Conservation (phyloP, 2,888 invertebrate genomes). For the Cephus nigrinus region DNA sequence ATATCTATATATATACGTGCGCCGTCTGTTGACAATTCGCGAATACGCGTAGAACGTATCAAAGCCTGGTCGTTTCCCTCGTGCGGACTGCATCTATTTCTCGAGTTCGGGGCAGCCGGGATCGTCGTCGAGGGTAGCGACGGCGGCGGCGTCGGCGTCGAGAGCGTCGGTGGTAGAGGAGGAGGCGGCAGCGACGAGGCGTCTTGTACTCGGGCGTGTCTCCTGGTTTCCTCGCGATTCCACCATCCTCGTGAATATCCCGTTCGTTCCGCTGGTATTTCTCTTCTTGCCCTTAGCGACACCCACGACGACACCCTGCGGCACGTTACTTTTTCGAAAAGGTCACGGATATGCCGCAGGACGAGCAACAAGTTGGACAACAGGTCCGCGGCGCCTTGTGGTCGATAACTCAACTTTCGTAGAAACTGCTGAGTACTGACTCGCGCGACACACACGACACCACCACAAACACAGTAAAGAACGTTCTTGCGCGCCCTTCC, state of each 20-base stretch:
- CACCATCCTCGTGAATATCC: background rate
- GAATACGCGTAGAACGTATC: constrained; percentile 21
- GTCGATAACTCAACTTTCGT: constrained; percentile 51
- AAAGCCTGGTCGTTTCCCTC: constrained; percentile 37
- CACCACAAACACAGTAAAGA: background rate
- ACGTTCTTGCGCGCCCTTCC: background rate
- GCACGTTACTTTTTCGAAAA: background rate
- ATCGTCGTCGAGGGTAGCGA: background rate
- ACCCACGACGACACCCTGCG: background rate
- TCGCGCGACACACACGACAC: background rate
- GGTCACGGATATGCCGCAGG: constrained; percentile 27
- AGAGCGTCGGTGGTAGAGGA: background rate
- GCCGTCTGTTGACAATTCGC: background rate
- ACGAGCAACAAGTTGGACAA: constrained; percentile 66
- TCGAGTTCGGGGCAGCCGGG: constrained; percentile 17
- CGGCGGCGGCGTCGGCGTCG: background rate
- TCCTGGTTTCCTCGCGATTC: background rate
- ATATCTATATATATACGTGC: constrained; percentile 1
- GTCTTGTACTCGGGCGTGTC: background rate
- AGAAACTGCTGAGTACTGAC: constrained; percentile 13
- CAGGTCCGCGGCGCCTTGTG: constrained; percentile 57
- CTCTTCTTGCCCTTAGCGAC: background rate
- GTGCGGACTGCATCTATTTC: constrained; percentile 16
- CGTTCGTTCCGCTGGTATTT: background rate
- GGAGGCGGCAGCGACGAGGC: background rate